Percentiles rank a stretch among this genome's conserved stretches.
Conservation (phyloP, 2,888 invertebrate genomes). For the Caenorhabditis wallacei region DNA sequence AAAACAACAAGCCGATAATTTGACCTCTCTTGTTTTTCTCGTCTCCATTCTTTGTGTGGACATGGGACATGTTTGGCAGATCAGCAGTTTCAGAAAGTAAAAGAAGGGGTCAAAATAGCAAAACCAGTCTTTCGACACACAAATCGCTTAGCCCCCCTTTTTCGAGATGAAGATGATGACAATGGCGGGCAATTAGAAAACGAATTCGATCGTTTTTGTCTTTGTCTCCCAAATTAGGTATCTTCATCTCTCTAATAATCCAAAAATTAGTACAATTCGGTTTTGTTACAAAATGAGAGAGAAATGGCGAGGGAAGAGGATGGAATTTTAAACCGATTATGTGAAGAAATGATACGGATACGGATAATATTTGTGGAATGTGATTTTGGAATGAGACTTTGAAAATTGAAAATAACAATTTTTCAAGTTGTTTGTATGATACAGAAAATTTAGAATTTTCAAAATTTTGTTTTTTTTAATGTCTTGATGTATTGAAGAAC, state of each 20-base stretch:
- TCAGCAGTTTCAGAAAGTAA: constrained; percentile 41
- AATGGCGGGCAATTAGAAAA: constrained; percentile 52
- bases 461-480: too few species aligned
- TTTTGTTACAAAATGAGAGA: not conserved
- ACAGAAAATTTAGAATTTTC: too few species aligned
- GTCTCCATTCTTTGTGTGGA: constrained; percentile 16
- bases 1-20: constrained; percentile 45
- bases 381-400: too few species aligned
- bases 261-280: not conserved
- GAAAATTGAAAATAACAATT: too few species aligned
- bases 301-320: not conserved
- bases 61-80: constrained; percentile 29
- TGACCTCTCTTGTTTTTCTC: constrained; percentile 17
- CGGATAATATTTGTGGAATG: too few species aligned
- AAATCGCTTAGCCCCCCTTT: constrained; percentile 54
- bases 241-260: constrained; percentile 26
- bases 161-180: constrained; percentile 16
- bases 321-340: not conserved
- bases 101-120: constrained; percentile 11
- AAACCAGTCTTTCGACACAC: constrained; percentile 58
- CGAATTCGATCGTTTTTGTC: constrained; percentile 32
- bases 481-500: too few species aligned
- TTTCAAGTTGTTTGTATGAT: too few species aligned
- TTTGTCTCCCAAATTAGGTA: constrained; percentile 41
- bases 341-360: too few species aligned